These are phyloP conservation scores for Danio jaintianensis DNA, from an alignment of 2,797 vertebrate species.

Conservation along the genomic window DNA sequence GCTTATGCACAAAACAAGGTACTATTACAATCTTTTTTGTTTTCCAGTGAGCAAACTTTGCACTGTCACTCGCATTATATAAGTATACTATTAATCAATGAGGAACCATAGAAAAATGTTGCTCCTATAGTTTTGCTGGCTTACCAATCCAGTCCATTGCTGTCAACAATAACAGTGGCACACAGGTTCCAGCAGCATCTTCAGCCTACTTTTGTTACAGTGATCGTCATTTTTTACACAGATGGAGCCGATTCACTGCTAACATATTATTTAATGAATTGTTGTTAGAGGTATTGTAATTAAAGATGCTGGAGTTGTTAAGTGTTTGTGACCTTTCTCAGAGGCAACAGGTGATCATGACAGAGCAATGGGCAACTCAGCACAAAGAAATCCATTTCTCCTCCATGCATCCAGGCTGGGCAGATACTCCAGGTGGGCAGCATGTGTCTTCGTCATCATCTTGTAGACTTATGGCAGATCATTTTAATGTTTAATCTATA, in stretches of 20 bases:
- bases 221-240: background rate
- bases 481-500: too few species aligned
- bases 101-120: too few species aligned
- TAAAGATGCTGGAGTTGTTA: background rate
- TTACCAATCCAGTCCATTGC: background rate
- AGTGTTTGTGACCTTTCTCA: constrained; percentile 55
- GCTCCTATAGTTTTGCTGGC: background rate
- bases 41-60: background rate
- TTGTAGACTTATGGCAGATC: too few species aligned
- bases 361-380: constrained; percentile 80
- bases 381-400: constrained; percentile 85
- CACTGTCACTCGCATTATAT: background rate
- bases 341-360: constrained; percentile 87
- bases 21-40: background rate
- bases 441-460: background rate
- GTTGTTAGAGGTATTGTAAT: background rate
- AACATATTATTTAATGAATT: too few species aligned
- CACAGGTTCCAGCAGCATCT: constrained; percentile 12
- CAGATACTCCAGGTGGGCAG: constrained; percentile 81
- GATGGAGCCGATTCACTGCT: background rate
- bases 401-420: constrained; percentile 86
- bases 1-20: constrained; percentile 90
- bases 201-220: background rate
- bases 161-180: background rate
- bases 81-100: background rate